phyloP scores from a whole-genome alignment of 1,140 invertebrate species.

The Caenorhabditis brenneri region DNA sequence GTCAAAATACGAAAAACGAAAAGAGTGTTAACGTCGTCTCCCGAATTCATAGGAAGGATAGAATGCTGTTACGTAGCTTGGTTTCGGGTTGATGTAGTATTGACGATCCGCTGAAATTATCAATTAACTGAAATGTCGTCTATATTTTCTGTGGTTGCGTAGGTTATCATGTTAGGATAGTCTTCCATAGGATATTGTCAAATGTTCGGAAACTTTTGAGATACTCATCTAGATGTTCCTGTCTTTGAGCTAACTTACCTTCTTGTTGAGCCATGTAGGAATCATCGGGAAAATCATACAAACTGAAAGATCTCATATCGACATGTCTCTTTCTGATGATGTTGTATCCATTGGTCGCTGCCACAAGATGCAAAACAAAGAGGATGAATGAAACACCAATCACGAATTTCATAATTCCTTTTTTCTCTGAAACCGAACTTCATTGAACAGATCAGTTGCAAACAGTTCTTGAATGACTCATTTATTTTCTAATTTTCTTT shows the following conservation, averaged over 20 bases:
- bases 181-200: too few relatives aligned
- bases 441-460: not conserved
- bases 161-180: too few relatives aligned
- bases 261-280: not conserved
- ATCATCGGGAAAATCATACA: not conserved
- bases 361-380: not conserved
- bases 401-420: too few relatives aligned
- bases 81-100: slow-evolving; percentile 21
- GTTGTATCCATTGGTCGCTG: not conserved
- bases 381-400: not conserved
- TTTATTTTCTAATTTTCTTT: not conserved
- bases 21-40: not conserved
- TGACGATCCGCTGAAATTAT: not conserved
- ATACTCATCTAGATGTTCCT: not conserved
- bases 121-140: not conserved
- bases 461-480: not conserved
- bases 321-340: not conserved
- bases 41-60: not conserved
- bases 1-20: slow-evolving; percentile 13
- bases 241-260: not conserved
- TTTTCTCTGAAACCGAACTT: not conserved
- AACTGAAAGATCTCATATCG: not conserved
- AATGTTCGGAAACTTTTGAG: too few relatives aligned
- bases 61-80: not conserved
- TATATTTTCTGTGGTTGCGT: too few relatives aligned